Conservation (phyloP, 2,113 vertebrate genomes). For the Dendrocopos noguchii region DNA sequence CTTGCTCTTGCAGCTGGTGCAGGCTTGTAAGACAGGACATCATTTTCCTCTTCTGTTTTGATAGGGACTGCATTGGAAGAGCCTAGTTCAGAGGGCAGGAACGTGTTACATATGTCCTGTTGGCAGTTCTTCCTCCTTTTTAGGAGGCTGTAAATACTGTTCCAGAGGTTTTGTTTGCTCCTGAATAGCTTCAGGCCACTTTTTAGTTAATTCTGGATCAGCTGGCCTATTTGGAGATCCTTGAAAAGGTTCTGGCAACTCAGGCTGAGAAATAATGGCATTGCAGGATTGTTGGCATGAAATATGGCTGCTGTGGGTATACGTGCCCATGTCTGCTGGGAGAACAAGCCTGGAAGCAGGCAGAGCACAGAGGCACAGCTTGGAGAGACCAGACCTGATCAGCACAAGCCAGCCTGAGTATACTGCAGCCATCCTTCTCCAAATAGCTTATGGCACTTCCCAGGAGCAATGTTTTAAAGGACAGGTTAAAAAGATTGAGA, state of each 20-base stretch:
- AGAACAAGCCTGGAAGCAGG: not conserved
- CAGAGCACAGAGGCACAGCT: not conserved
- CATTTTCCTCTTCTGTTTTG: not conserved
- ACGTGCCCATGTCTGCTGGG: not conserved
- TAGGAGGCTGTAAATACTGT: not conserved
- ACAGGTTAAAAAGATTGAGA: not conserved
- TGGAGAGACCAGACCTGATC: not conserved
- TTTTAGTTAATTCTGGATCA: not conserved
- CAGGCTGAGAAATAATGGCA: not conserved
- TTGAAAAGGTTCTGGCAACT: not conserved
- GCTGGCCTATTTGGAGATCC: not conserved
- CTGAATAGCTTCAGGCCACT: not conserved
- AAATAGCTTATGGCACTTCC: not conserved
- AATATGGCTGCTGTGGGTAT: not conserved
- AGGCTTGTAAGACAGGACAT: not conserved
- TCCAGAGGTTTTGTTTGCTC: not conserved
- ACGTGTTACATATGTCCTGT: rapidly evolving
- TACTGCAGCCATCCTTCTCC: not conserved
- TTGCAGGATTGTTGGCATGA: not conserved
- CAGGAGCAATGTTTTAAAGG: not conserved
- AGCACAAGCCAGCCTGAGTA: not conserved
- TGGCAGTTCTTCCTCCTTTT: not conserved
- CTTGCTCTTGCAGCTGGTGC: slow-evolving; percentile 43
- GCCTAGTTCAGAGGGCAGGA: not conserved
- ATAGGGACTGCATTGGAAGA: rapidly evolving